Base-by-base conservation (phyloP, 2,888 invertebrate genomes). In the Anagyrus pseudococci region DNA sequence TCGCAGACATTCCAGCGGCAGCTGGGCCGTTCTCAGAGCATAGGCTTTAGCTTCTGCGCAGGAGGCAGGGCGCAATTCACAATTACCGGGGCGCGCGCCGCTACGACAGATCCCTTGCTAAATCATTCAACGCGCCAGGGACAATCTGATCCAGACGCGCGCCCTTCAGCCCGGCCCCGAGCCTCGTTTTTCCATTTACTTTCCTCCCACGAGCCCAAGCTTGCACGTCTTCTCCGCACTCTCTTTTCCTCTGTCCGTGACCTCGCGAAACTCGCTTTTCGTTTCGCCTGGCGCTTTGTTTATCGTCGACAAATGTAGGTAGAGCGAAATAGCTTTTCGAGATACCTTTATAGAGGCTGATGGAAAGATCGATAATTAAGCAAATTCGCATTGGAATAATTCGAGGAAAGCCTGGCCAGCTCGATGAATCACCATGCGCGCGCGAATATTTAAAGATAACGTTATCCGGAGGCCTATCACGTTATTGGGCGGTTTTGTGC, bases 101-200 rank as follows among this genome's bases (percentile, higher is more conserved):
- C 46, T 7, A 10, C 10, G 19, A 23, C 43, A 13, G 46, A 26
- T 15, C 15, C 13, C 44, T 33, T 44, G 52, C 47, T 64, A 64
- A 64, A 64, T 64, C 48, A 60, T 60, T 60, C 53, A 53, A 25
- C 25, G 26, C n/a, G 1, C 4, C 25, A 20, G 7, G 23, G 17
- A 46, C n/a, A 43, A 25, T 22, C 48, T 19, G 23, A 20, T 47
- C 15, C 47, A 19, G 1, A 41, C 20, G 26, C 29, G 29, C 10
- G 29, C 29, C 29, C 29, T 10, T 29, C n/a, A 41, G 7, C 44
- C 29, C 19, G n/a, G 26, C 17, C 47, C 40, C 29, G n/a, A 52
- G 33, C 20, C 19, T 44, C 52, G 43, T 33, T 56, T 56, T 56
- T 44, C 53, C 62, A 58, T 57, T 58, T 58, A 58, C 58, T 63